Conservation (phyloP, 2,888 invertebrate genomes). For the Trissoscelio sp. region DNA sequence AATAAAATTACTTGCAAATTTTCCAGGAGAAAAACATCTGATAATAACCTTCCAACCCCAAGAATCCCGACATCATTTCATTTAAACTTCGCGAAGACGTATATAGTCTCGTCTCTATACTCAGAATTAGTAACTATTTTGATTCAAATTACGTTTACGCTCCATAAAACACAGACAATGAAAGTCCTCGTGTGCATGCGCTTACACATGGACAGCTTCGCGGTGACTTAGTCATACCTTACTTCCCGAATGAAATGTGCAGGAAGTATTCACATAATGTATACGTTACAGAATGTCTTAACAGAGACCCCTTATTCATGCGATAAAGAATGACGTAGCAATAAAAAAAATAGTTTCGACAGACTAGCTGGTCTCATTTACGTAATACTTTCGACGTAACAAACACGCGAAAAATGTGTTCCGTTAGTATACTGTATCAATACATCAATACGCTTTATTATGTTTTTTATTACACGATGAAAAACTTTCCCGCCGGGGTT, state of each 20-base stretch:
- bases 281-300: slow-evolving; percentile 8
- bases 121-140: slow-evolving; percentile 56
- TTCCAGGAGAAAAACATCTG: neutral
- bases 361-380: slow-evolving; percentile 8
- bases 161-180: slow-evolving; percentile 61
- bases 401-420: slow-evolving; percentile 5
- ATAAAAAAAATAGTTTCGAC: slow-evolving; percentile 2
- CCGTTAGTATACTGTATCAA: neutral
- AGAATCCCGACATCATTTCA: neutral
- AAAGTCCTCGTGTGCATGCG: slow-evolving; percentile 21
- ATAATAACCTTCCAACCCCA: neutral
- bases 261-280: slow-evolving; percentile 11
- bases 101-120: slow-evolving; percentile 14
- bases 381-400: neutral
- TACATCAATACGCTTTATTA: slow-evolving; percentile 28
- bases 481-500: slow-evolving; percentile 17
- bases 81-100: slow-evolving; percentile 26
- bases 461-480: slow-evolving; percentile 23
- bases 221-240: slow-evolving; percentile 33
- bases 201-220: slow-evolving; percentile 35
- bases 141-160: slow-evolving; percentile 60
- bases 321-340: neutral
- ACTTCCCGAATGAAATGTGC: slow-evolving; percentile 20
- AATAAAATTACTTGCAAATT: too few relatives aligned
- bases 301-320: neutral